Evolutionary conservation across 2,888 invertebrate species (phyloP).

Genomic region (Cerastis rubricosa): DNA sequence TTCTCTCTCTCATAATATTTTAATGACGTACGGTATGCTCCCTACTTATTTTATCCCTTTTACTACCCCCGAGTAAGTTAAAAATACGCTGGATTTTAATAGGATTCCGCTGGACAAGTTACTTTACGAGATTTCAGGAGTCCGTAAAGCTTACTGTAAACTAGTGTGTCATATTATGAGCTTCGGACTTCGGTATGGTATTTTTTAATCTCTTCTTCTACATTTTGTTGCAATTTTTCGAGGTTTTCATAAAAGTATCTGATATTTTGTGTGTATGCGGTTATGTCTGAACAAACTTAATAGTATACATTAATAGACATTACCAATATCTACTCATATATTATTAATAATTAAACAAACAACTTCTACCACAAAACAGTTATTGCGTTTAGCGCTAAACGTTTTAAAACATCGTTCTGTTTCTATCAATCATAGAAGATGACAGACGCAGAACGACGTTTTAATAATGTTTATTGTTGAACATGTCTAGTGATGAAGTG

Average conservation of each 20-base stretch:
- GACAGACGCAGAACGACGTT: background rate
- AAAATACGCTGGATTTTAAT: background rate
- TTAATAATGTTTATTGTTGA: background rate
- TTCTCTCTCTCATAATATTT: slow-evolving; percentile 9
- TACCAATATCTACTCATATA: background rate
- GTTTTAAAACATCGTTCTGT: background rate
- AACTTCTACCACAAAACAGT: background rate
- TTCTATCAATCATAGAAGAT: background rate
- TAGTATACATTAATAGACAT: background rate
- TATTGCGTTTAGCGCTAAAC: background rate
- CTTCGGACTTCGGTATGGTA: background rate
- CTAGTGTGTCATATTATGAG: slow-evolving; percentile 6
- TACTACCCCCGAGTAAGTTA: background rate
- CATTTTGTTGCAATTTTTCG: background rate
- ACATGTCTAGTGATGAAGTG: background rate
- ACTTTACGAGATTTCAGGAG: slow-evolving; percentile 34
- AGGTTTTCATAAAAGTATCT: background rate
- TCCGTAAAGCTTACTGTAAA: slow-evolving; percentile 6
- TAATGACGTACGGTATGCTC: slow-evolving; percentile 2
- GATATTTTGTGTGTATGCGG: background rate
- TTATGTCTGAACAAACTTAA: background rate
- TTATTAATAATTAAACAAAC: background rate
- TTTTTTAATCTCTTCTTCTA: background rate
- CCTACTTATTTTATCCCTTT: slow-evolving; percentile 8
- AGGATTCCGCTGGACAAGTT: slow-evolving; percentile 1